Evolutionary conservation across 64 coral and sea anemone genomes (phyloP), one percentile per base, ranked within the genome.

Genomic region (Montipora foliosa): DNA sequence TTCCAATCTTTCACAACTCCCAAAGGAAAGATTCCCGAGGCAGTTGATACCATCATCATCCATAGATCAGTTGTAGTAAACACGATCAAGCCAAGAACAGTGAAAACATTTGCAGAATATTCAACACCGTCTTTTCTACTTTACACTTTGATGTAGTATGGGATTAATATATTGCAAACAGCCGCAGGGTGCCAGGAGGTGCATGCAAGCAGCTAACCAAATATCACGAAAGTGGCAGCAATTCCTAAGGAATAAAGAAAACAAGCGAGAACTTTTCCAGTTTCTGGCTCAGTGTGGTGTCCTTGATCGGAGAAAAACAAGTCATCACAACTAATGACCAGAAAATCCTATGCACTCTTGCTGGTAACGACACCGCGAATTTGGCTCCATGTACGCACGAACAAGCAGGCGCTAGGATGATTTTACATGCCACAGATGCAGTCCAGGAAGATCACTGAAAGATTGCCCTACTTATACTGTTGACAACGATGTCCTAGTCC

Each of bases 111-210:
- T 70, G 16, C 24, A 51, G 84, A 88, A 67, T 96, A 96, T 70
- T 87, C 90, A 19, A 69, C 7, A 20, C 10, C 89, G 58, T 83
- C 78, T 11, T 92, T 96, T 51, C 61, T 92, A 16, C 95, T 84
- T 4, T 96, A 92, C 48, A 79, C 92, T 20, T 95, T 75, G 84
- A 95, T 70, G 86, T 92, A 51, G 89, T 95, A 64, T 92, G 76
- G 77, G 82, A 95, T 77, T 77, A 82, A 22, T 92, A 95, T 74
- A 74, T 87, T 53, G 75, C 87, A 13, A 88, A 95, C 67, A 92
- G 89, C 58, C 67, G 75, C 7, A 78, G 44, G 94, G 90, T 82
- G 78, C 82, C 44, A 78, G 94, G 53, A 66, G 24, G 29, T 71
- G 76, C 66, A 55, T 88, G 45, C 62, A 73, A 58, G 80, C 80